Evolutionary conservation across 2,888 invertebrate species (phyloP).

Genomic region (Morinoia aosen): DNA sequence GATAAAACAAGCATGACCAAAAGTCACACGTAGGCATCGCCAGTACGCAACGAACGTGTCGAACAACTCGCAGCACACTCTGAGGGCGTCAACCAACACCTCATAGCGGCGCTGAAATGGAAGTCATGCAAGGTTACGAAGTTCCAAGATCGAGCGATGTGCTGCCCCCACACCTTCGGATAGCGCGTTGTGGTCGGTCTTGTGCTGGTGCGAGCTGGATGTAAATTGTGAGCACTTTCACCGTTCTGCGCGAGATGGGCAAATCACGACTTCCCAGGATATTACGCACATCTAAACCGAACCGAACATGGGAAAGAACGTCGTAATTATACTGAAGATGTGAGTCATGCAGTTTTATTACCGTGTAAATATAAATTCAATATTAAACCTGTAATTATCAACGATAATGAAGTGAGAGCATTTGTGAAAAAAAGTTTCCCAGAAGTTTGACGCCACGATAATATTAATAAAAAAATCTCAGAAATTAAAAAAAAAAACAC

Average conservation of each 20-base stretch:
- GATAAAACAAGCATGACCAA: background rate
- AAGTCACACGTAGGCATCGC: background rate
- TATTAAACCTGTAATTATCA: background rate
- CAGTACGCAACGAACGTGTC: background rate
- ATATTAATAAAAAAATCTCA: background rate
- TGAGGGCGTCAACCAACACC: background rate
- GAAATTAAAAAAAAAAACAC: too few relatives aligned
- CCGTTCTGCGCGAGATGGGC: background rate
- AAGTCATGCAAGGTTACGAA: background rate
- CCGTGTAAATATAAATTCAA: background rate
- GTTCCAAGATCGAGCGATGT: background rate
- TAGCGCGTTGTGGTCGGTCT: background rate
- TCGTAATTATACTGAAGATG: background rate
- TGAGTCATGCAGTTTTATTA: background rate
- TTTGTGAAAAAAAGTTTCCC: background rate
- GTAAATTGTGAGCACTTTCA: background rate
- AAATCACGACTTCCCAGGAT: background rate
- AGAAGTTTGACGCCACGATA: background rate
- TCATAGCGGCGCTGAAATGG: background rate
- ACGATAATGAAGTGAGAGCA: background rate
- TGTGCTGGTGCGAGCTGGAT: background rate
- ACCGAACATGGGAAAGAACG: background rate
- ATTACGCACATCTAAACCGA: too few relatives aligned
- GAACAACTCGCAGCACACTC: background rate
- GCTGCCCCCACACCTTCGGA: background rate